Base-by-base conservation (phyloP, 37 sponge, comb jelly and placozoan species). In the Beroe forskalii region DNA sequence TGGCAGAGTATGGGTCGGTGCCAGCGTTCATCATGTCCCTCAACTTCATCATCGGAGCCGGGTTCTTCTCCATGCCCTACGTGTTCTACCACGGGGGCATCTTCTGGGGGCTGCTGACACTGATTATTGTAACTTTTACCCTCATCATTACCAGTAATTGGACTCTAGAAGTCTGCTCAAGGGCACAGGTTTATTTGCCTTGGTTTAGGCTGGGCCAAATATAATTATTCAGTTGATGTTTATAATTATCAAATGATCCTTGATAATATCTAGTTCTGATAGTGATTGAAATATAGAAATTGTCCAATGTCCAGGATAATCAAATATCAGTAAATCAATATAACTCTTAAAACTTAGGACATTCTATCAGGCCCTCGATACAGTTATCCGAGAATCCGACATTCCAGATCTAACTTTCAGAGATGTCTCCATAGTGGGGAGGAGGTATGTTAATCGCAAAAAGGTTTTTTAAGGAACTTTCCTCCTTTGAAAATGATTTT, bases 61-160 rank as follows among this genome's bases (percentile, higher is more conserved):
- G 86, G 27, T 80, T 80, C 55, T 80, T 80, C 86, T 80, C 86
- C 86, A 80, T 80, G 86, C 86, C 86, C 44, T 80, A 80, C 31
- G 86, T 80, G 86, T 80, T 80, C 55, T 80, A 80, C 31, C 86
- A 80, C 86, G 86, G 86, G 6, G 86, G 86, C 42, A 80, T 80
- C 17, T 4, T 80, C 25, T 80, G 55, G 44, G 86, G 86, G n/a
- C 48, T 37, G 14, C 43, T 80, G 55, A 80, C 86, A 2, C 86
- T 80, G 48, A 80, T 80, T 24, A 0, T 80, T 1, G 86, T 80
- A 4, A 80, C 86, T n/a, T 6, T 80, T 3, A 80, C 86, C 55
- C 86, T 80, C 19, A 23, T 80, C 1, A 80, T 80, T 44, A 80
- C 86, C 24, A 44, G 55, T 43, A 80, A 80, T 44, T 80, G 86